Evolutionary conservation across 2,113 vertebrate species (phyloP).

Genomic region (Protobothrops mucrosquamatus): DNA sequence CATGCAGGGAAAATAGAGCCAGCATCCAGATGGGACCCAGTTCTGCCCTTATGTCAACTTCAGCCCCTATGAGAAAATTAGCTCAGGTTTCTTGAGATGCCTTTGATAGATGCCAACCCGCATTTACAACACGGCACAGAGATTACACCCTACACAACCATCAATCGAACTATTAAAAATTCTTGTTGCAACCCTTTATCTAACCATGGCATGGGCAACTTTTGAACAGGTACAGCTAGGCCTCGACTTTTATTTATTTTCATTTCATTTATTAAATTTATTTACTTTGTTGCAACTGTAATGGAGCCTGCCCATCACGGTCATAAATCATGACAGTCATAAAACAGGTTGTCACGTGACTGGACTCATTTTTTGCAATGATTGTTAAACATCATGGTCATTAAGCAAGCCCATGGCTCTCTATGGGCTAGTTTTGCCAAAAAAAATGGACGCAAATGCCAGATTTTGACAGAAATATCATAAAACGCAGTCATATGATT

Average conservation of each 20-base stretch:
- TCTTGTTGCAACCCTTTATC: neutral
- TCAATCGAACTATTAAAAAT: neutral
- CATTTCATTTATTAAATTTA: neutral
- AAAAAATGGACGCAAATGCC: neutral
- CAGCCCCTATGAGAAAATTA: neutral
- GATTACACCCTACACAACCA: neutral
- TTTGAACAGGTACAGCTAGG: neutral
- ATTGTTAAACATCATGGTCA: neutral
- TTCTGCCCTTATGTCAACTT: neutral
- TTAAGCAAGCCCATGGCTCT: neutral
- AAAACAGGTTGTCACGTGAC: neutral
- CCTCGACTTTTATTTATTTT: neutral
- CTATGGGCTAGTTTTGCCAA: neutral
- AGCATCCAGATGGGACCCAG: neutral
- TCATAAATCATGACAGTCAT: neutral
- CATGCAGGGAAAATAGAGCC: neutral
- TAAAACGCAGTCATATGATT: no score
- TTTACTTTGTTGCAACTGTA: neutral
- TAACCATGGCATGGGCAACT: neutral
- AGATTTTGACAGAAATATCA: no score
- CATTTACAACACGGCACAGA: neutral
- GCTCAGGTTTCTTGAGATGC: neutral
- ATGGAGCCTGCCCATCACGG: neutral
- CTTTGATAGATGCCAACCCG: neutral
- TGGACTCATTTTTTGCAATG: neutral